A percentile compares a stretch with the other conserved stretches of the same genome.
phyloP scores from a whole-genome alignment of 2,888 invertebrate species.

The Harmothoe impar region DNA sequence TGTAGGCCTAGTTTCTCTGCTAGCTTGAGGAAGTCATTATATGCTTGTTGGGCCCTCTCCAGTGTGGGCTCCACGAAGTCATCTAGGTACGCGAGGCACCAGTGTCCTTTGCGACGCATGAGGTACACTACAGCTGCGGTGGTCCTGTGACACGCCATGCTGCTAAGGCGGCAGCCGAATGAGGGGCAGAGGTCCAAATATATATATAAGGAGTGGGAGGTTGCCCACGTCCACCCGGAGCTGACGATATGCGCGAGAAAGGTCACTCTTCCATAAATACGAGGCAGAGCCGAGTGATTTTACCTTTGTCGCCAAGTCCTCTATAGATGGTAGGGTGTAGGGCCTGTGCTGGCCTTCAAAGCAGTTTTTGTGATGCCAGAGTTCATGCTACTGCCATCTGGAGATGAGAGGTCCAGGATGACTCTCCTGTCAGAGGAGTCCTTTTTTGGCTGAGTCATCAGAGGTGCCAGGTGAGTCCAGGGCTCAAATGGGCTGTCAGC shows the following conservation, averaged over 20 bases:
- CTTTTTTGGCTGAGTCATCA: neutral
- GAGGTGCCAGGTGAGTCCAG: neutral
- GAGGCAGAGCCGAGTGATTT: neutral
- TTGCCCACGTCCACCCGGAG: neutral
- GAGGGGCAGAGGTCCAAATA: neutral
- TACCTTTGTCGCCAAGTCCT: neutral
- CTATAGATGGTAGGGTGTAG: neutral
- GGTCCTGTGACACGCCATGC: neutral
- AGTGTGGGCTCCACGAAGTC: neutral
- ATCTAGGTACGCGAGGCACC: neutral
- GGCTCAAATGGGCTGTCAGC: neutral
- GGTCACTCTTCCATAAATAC: neutral
- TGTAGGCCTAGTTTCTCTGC: neutral
- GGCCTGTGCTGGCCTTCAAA: too few relatives aligned
- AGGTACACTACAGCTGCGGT: neutral
- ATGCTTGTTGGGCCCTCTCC: neutral
- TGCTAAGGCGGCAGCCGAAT: neutral
- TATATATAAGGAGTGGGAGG: neutral
- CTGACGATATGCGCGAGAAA: neutral
- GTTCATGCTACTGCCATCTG: neutral
- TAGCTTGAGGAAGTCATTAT: neutral
- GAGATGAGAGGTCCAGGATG: neutral
- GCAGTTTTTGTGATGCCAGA: too few relatives aligned
- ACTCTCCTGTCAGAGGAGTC: neutral
- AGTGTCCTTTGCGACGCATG: neutral